Percentiles rank a stretch among this genome's conserved stretches.
Conservation (phyloP, 2,888 invertebrate species). For the Euzetes globulus region DNA sequence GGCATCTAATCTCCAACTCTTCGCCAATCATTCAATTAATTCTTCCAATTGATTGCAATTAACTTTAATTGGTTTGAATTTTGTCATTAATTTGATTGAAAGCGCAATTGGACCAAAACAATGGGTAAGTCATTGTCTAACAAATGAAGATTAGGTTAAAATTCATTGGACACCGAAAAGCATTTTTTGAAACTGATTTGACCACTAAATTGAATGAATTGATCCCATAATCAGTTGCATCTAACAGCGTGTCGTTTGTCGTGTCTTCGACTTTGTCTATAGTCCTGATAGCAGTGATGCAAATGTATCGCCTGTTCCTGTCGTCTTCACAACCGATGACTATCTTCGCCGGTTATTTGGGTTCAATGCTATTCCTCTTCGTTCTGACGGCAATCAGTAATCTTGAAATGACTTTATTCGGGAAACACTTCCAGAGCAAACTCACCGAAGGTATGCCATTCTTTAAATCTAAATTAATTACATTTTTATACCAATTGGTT, state of each 20-base stretch:
- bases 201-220: neutral
- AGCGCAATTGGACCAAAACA: neutral
- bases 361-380: constrained; percentile 75
- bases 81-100: neutral
- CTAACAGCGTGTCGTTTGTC: constrained; percentile 47
- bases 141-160: neutral
- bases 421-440: constrained; percentile 78
- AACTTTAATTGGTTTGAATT: neutral
- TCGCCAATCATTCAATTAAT: neutral
- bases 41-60: neutral
- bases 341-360: constrained; percentile 78
- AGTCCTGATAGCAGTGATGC: constrained; percentile 81
- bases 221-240: constrained; percentile 44
- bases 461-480: neutral
- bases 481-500: too few species aligned
- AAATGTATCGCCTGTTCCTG: constrained; percentile 75
- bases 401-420: constrained; percentile 73
- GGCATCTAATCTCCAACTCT: neutral
- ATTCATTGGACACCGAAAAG: neutral
- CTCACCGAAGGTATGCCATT: constrained; percentile 64
- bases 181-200: neutral
- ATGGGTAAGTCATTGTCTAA: neutral
- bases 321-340: constrained; percentile 72
- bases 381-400: constrained; percentile 83
- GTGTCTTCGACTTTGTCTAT: constrained; percentile 71